These are phyloP conservation scores for Lobophora halterata DNA, from an alignment of 2,888 invertebrate species.

Conservation along the genomic window DNA sequence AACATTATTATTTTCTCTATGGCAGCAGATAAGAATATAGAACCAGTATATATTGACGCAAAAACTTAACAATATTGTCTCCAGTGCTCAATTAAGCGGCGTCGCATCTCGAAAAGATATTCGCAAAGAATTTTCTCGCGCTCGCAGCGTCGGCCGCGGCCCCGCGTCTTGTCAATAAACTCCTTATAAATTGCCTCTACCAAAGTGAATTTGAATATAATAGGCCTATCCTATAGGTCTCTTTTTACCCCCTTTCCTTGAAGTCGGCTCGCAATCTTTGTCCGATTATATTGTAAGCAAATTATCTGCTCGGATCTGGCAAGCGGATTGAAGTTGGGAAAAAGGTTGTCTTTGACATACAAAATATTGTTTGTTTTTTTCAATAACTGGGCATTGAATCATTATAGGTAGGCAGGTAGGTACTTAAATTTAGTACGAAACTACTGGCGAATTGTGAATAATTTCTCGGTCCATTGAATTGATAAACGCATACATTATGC, in stretches of 20 bases:
- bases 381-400: conserved; percentile 20
- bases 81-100: conserved; percentile 72
- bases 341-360: conserved; percentile 38
- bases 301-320: conserved; percentile 76
- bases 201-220: conserved; percentile 79
- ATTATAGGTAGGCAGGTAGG: conserved; percentile 7
- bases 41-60: conserved; percentile 39
- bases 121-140: conserved; percentile 68
- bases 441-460: no score
- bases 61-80: conserved; percentile 72
- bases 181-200: conserved; percentile 78
- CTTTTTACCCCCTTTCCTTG: conserved; percentile 71
- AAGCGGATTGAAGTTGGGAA: conserved; percentile 50
- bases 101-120: conserved; percentile 54
- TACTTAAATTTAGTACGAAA: no score
- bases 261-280: conserved; percentile 68
- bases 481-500: no score
- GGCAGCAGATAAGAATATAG: conserved; percentile 34
- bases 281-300: conserved; percentile 81
- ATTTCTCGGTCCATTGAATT: not conserved
- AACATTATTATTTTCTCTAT: conserved; percentile 29
- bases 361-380: conserved; percentile 52
- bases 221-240: conserved; percentile 65
- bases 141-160: conserved; percentile 42
- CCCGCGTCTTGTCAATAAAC: conserved; percentile 75